These are phyloP conservation scores for Tricholauxania praeusta DNA, from an alignment of 2,888 invertebrate species.

Conservation along the genomic window DNA sequence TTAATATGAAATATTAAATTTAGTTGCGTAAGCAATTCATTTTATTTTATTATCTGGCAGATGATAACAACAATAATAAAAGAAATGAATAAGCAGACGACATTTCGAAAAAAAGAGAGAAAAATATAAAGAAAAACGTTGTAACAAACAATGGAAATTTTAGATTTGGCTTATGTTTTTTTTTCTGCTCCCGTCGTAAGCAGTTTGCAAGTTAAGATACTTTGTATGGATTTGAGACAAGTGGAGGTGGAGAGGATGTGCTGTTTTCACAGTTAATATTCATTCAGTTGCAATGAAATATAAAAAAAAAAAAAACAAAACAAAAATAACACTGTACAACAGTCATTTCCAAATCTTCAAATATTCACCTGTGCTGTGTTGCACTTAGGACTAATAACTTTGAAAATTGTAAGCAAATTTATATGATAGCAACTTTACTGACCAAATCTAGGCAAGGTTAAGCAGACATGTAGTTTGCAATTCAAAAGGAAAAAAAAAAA, in stretches of 20 bases:
- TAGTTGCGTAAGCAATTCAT: conserved; percentile 54
- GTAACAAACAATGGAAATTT: conserved; percentile 23
- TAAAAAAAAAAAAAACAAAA: too few species aligned
- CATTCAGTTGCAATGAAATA: not conserved
- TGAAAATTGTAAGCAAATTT: too few species aligned
- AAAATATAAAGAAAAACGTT: conserved; percentile 26
- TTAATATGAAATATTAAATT: conserved; percentile 35
- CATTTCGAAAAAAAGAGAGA: conserved; percentile 38
- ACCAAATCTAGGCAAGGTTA: too few species aligned
- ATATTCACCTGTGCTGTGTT: too few species aligned
- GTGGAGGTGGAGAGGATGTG: not conserved
- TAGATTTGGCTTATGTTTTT: conserved; percentile 25
- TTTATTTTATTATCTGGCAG: conserved; percentile 50
- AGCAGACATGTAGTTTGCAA: too few species aligned
- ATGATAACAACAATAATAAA: conserved; percentile 26
- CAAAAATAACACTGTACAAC: too few species aligned
- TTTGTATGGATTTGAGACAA: conserved; percentile 19
- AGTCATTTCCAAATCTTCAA: too few species aligned
- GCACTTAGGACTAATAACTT: too few species aligned
- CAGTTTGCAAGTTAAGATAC: conserved; percentile 24
- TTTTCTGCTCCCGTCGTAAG: not conserved
- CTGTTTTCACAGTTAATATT: not conserved
- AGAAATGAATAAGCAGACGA: conserved; percentile 29
- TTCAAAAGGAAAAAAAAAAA: too few species aligned
- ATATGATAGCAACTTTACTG: too few species aligned